Conservation (phyloP, 1,140 invertebrate genomes). For the Drosophila guanche region DNA sequence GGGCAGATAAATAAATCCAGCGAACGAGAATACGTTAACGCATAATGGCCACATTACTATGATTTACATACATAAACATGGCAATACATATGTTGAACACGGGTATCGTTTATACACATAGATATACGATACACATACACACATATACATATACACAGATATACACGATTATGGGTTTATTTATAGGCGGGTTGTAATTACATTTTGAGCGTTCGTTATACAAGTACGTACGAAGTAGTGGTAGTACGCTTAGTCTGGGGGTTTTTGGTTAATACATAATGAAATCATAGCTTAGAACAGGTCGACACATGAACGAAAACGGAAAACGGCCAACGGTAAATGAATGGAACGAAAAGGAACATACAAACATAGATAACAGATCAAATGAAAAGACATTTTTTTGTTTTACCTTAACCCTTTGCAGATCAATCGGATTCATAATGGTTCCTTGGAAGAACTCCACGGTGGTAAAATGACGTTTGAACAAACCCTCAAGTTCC, state of each 20-base stretch:
- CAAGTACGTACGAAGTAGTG: constrained; percentile 35
- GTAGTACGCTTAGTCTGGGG: constrained; percentile 40
- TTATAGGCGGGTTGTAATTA: constrained; percentile 40
- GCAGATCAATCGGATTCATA: constrained; percentile 99
- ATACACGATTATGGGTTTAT: constrained; percentile 25
- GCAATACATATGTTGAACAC: constrained; percentile 29
- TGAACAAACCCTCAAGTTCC: constrained; percentile 99
- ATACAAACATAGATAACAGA: constrained; percentile 70
- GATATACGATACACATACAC: constrained; percentile 28
- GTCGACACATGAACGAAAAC: constrained; percentile 48
- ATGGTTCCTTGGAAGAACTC: constrained; percentile 99
- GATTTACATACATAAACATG: constrained; percentile 23
- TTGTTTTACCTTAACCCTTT: constrained; percentile 97
- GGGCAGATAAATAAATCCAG: constrained; percentile 50
- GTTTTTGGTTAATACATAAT: constrained; percentile 47
- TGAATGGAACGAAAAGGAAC: constrained; percentile 44
- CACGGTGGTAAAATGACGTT: constrained; percentile 99
- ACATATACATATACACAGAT: constrained; percentile 25
- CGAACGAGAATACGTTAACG: constrained; percentile 41
- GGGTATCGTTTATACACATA: constrained; percentile 31
- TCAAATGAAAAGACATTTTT: constrained; percentile 74
- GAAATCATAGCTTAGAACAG: constrained; percentile 26
- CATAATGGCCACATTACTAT: constrained; percentile 49
- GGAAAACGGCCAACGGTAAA: constrained; percentile 34
- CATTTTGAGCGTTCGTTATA: constrained; percentile 52